A percentile compares a stretch with the other conserved stretches of the same genome.
Conservation (phyloP, 2,797 vertebrate species). For the Tympanoctomys barrerae region DNA sequence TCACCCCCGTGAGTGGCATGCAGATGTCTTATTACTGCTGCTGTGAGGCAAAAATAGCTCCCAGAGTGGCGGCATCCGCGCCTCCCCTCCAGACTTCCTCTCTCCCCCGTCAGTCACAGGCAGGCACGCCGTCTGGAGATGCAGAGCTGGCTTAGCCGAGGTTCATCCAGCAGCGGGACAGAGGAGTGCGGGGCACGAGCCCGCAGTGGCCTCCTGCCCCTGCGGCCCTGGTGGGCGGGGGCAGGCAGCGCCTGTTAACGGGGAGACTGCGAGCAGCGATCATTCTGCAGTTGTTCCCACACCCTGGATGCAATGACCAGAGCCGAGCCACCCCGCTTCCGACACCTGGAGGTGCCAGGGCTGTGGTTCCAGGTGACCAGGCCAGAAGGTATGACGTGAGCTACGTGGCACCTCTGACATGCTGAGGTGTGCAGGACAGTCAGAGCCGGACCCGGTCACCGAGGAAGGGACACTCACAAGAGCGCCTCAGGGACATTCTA, state of each 20-base stretch:
- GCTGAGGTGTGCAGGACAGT: neutral
- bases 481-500: neutral
- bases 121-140: neutral
- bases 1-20: neutral
- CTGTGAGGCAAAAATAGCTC: neutral
- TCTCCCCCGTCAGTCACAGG: neutral
- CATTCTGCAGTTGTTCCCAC: neutral
- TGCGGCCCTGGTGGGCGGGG: neutral
- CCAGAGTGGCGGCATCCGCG: neutral
- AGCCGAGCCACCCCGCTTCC: neutral
- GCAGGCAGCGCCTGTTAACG: neutral
- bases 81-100: neutral
- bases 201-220: neutral
- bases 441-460: neutral
- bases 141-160: neutral
- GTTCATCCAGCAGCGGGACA: neutral
- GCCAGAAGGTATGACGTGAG: too few relatives aligned
- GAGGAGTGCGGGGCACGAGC: neutral
- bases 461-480: neutral
- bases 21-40: neutral
- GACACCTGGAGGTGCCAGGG: neutral
- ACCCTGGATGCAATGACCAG: neutral
- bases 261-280: too few relatives aligned
- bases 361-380: accelerated
- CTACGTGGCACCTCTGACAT: neutral